Conservation (phyloP, 2,113 vertebrate genomes). For the Pelodiscus sinensis region DNA sequence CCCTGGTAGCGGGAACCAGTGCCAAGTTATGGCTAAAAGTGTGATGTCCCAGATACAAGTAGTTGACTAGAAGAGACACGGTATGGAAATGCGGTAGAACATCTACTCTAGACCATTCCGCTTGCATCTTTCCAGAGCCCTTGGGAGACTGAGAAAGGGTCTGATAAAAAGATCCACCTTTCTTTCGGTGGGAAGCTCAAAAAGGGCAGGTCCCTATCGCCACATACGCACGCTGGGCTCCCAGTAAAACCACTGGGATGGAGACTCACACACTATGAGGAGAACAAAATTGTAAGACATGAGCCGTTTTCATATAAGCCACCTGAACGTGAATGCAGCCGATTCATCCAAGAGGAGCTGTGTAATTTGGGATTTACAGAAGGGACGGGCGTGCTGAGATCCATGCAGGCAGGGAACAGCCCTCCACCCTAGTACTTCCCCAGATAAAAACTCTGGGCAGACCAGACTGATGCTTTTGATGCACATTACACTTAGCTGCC, state of each 20-base stretch:
- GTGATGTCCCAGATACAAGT: neutral
- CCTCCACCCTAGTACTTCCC: neutral
- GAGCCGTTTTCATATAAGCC: neutral
- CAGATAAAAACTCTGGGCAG: neutral
- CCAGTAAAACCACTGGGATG: neutral
- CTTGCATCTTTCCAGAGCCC: neutral
- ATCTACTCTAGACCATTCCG: neutral
- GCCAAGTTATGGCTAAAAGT: neutral
- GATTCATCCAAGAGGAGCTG: neutral
- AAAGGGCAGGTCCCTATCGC: neutral
- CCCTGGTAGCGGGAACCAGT: neutral
- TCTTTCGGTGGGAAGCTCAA: neutral
- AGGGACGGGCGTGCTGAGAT: neutral
- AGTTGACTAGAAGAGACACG: neutral
- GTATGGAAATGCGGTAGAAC: neutral
- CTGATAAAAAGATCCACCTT: neutral
- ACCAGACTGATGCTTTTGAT: neutral
- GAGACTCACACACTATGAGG: neutral
- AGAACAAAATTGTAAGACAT: neutral
- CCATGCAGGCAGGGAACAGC: neutral
- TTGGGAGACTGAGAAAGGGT: fast-evolving
- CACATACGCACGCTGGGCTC: too few relatives aligned
- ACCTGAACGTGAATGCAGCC: neutral
- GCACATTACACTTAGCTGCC: fast-evolving
- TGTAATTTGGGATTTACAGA: neutral